A percentile compares a stretch with the other conserved stretches of the same genome.
Evolutionary conservation across 2,113 vertebrate species (phyloP).

Genomic region (Aegotheles bennettii): DNA sequence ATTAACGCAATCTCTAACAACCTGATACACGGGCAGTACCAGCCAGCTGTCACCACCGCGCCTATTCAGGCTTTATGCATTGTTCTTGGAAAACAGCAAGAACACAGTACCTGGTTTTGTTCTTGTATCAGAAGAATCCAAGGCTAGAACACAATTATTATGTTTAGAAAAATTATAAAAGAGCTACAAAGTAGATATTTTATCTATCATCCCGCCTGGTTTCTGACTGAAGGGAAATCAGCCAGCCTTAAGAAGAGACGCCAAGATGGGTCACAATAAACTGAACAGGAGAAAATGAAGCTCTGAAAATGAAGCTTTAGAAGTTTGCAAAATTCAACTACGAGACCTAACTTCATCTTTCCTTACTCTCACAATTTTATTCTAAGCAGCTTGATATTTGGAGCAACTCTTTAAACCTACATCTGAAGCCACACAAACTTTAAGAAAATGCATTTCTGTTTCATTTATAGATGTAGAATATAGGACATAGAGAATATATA

Average conservation of each 20-base stretch:
- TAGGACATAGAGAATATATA: neutral
- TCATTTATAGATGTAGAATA: neutral
- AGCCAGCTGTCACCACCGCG: neutral
- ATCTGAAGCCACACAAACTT: neutral
- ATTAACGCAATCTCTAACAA: neutral
- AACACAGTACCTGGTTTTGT: neutral
- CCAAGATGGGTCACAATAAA: neutral
- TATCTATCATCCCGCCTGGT: neutral
- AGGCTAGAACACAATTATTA: neutral
- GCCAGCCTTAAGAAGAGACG: neutral
- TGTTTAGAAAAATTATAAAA: constrained; percentile 22
- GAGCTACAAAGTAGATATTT: neutral
- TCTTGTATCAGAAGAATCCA: neutral
- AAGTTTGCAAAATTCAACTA: neutral
- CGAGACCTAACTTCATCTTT: neutral
- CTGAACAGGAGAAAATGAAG: neutral
- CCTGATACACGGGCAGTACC: neutral
- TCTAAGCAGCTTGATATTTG: neutral
- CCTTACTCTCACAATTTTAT: neutral
- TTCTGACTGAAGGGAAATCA: constrained; percentile 22
- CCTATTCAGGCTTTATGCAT: neutral
- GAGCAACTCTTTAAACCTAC: neutral
- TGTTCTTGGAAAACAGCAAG: neutral
- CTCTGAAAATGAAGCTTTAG: neutral
- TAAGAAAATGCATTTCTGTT: neutral